Conservation (phyloP, 1,140 invertebrate genomes). For the Pemphigus obesinymphae region DNA sequence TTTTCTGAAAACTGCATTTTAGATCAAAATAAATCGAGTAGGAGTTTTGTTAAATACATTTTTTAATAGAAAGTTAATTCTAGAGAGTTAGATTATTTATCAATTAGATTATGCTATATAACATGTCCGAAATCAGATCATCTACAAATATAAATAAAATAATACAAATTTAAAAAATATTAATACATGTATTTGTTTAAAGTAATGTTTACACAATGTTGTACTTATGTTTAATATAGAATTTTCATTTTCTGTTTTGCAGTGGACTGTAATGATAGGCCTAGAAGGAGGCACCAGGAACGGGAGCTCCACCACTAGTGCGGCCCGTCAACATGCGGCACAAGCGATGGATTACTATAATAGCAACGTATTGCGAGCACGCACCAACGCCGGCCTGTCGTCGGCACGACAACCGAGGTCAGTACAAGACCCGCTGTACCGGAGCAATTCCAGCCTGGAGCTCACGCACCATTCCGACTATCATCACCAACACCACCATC, state of each 20-base stretch:
- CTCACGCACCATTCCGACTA: constrained; percentile 56
- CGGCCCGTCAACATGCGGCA: constrained; percentile 50
- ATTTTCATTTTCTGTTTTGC: neutral
- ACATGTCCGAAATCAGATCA: too few relatives aligned
- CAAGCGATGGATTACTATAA: constrained; percentile 56
- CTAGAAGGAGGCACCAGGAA: constrained; percentile 31
- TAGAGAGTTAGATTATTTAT: too few relatives aligned
- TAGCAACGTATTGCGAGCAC: constrained; percentile 52
- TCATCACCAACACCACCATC: constrained; percentile 42
- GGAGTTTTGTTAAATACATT: too few relatives aligned
- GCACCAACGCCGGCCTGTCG: constrained; percentile 42
- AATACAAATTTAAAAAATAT: too few relatives aligned
- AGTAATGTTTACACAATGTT: neutral
- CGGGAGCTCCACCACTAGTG: constrained; percentile 33
- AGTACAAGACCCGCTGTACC: constrained; percentile 48
- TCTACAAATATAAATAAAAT: too few relatives aligned
- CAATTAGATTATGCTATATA: too few relatives aligned
- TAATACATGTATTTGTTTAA: too few relatives aligned
- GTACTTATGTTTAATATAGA: neutral
- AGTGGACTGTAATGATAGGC: constrained; percentile 38
- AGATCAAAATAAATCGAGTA: too few relatives aligned
- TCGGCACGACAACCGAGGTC: constrained; percentile 21
- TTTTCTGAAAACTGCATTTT: too few relatives aligned
- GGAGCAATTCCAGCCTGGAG: constrained; percentile 66
- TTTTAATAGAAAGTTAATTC: too few relatives aligned